phyloP scores from a whole-genome alignment of 2,888 invertebrate species.

The Dryococelus australis region DNA sequence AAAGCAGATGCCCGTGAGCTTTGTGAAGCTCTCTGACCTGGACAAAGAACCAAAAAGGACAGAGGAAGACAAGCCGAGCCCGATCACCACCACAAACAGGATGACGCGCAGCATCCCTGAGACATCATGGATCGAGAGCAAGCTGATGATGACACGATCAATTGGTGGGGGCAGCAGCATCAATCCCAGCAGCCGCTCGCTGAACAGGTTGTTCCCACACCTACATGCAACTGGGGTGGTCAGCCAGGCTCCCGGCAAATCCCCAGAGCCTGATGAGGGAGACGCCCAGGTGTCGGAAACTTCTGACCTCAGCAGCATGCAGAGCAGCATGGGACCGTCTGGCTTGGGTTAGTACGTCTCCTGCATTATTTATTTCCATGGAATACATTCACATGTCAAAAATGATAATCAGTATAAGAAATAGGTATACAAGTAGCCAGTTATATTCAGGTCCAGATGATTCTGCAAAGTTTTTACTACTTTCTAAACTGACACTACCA shows the following conservation, averaged over 20 bases:
- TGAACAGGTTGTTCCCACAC: conserved; percentile 70
- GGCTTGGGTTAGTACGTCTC: conserved; percentile 56
- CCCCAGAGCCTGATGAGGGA: conserved; percentile 44
- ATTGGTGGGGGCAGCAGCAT: conserved; percentile 34
- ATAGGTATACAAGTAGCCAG: too few species aligned
- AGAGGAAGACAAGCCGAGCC: conserved; percentile 35
- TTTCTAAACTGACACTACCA: too few species aligned
- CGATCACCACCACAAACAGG: conserved; percentile 52
- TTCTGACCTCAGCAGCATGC: conserved; percentile 62
- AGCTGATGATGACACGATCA: conserved; percentile 61
- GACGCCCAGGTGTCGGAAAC: conserved; percentile 57
- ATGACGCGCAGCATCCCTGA: conserved; percentile 76
- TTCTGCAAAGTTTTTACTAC: too few species aligned
- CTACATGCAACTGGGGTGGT: conserved; percentile 53
- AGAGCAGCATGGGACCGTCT: conserved; percentile 63
- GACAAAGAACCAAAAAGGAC: conserved; percentile 62
- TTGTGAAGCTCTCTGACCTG: conserved; percentile 81
- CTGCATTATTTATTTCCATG: too few species aligned
- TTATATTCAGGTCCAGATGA: too few species aligned
- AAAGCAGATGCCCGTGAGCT: conserved; percentile 55
- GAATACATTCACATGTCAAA: too few species aligned
- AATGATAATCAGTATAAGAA: too few species aligned
- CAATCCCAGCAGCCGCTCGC: conserved; percentile 36
- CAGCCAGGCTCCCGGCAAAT: conserved; percentile 35
- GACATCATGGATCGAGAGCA: conserved; percentile 70